Percentiles rank a stretch among this genome's conserved stretches.
These are phyloP conservation scores for Dromaius novaehollandiae DNA, from an alignment of 2,113 vertebrate genomes.

Conservation along the genomic window DNA sequence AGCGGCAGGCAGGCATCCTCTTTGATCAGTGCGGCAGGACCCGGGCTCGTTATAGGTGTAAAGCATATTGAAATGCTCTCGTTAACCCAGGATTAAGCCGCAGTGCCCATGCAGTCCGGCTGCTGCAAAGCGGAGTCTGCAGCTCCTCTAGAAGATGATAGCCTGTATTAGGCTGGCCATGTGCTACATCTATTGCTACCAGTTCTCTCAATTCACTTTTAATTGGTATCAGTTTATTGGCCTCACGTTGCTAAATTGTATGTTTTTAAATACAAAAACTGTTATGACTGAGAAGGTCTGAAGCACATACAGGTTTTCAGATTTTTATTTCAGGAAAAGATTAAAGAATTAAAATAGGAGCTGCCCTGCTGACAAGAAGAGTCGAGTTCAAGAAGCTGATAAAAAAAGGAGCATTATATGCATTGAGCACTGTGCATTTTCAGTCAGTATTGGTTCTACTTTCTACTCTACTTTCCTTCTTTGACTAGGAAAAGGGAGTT, in stretches of 20 bases:
- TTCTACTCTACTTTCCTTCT: constrained; percentile 68
- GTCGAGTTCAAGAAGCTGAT: constrained; percentile 65
- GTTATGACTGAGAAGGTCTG: constrained; percentile 50
- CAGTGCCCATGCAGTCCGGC: neutral
- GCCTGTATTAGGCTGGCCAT: neutral
- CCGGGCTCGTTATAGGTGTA: neutral
- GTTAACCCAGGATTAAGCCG: neutral
- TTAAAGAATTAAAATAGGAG: constrained; percentile 69
- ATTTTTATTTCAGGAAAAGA: constrained; percentile 64
- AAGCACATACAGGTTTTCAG: constrained; percentile 61
- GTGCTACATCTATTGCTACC: neutral
- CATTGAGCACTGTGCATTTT: constrained; percentile 69
- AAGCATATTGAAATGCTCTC: neutral
- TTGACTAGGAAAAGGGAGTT: constrained; percentile 63
- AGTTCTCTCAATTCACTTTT: neutral
- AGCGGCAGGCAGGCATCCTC: no score
- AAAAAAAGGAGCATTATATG: constrained; percentile 71
- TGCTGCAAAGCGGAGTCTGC: neutral
- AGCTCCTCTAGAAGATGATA: neutral
- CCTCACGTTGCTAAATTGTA: neutral
- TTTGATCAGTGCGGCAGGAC: neutral
- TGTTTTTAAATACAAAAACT: neutral
- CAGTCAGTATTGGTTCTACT: constrained; percentile 62
- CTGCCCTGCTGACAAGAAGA: constrained; percentile 70
- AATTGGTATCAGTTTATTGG: neutral